Percentiles rank a stretch among this genome's conserved stretches.
Conservation (phyloP, 1,140 invertebrate species). For the Ooceraea biroi region DNA sequence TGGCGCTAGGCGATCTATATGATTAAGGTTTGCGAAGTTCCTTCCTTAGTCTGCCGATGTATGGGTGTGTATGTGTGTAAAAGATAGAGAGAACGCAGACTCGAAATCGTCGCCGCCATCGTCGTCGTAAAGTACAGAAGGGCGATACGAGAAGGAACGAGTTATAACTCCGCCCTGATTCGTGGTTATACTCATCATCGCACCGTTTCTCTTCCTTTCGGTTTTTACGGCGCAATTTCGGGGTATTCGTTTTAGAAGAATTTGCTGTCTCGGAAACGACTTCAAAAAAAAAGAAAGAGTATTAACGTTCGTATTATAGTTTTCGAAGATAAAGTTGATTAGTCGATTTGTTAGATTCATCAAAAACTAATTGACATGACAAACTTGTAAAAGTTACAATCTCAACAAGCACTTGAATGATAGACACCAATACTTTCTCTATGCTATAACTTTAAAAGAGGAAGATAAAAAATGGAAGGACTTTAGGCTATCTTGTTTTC, state of each 20-base stretch:
- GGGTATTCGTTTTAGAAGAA: conserved; percentile 6
- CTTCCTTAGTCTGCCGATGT: conserved; percentile 39
- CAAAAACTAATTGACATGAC: neutral
- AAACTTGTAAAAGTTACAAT: neutral
- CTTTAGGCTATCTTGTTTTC: neutral
- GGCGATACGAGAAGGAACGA: conserved; percentile 33
- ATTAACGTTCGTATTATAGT: no score
- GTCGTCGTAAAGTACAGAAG: conserved; percentile 44
- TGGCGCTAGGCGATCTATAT: conserved; percentile 78
- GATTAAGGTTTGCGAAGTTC: conserved; percentile 78
- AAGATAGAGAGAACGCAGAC: neutral
- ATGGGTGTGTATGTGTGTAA: no score
- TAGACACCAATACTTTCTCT: neutral
- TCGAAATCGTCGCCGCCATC: neutral
- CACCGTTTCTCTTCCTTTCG: neutral
- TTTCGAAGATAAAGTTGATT: no score
- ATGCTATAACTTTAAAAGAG: neutral
- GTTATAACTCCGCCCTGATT: conserved; percentile 47
- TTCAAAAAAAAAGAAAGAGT: no score
- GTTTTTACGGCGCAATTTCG: neutral
- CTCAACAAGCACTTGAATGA: neutral
- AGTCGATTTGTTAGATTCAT: neutral
- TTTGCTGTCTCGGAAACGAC: neutral
- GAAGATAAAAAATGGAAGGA: neutral
- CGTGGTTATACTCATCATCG: conserved; percentile 29